Evolutionary conservation across 2,888 invertebrate genomes (phyloP).

Genomic region (Cataglyphis cursor): DNA sequence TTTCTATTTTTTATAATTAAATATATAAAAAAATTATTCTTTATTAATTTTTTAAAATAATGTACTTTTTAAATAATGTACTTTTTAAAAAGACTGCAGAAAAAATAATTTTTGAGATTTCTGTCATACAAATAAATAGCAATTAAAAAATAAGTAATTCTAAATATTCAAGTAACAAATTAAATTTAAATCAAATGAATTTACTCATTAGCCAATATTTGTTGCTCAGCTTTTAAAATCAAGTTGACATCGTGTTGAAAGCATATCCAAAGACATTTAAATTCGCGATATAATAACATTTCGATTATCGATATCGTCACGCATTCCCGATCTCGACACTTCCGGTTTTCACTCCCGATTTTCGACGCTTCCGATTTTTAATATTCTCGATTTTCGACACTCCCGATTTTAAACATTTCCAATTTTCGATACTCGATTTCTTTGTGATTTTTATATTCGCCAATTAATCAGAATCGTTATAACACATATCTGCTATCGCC

Average conservation of each 20-base stretch:
- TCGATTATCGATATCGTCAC: neutral
- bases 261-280: neutral
- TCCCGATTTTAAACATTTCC: neutral
- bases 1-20: neutral
- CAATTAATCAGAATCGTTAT: neutral
- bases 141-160: neutral
- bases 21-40: neutral
- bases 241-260: neutral
- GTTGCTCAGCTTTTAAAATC: neutral
- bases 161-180: neutral
- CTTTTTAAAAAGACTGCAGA: neutral
- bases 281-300: neutral
- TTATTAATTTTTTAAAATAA: neutral
- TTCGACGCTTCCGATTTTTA: neutral
- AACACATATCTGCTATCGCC: neutral
- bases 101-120: neutral
- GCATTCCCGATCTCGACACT: neutral
- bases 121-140: neutral
- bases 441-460: neutral
- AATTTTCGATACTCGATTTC: neutral
- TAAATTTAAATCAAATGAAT: conserved; percentile 1
- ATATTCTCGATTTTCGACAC: neutral
- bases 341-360: neutral
- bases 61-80: neutral
- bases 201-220: conserved; percentile 5